phyloP scores from a whole-genome alignment of 2,797 vertebrate species.

The Karalla daura region DNA sequence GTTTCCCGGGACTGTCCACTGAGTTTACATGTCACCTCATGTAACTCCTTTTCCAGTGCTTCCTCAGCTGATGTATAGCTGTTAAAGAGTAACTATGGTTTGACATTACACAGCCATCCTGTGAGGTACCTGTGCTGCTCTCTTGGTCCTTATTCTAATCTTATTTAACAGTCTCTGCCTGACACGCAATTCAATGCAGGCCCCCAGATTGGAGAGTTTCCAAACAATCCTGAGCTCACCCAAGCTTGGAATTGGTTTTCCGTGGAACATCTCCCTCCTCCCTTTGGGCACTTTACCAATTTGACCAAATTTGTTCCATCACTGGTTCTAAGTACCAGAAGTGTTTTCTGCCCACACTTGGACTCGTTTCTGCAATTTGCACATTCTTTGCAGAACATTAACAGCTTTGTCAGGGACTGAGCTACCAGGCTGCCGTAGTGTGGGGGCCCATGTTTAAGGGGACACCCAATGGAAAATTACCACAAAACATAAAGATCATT shows the following conservation, averaged over 20 bases:
- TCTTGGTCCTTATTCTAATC: constrained; percentile 88
- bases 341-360: constrained; percentile 86
- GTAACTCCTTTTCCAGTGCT: constrained; percentile 60
- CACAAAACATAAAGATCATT: constrained; percentile 29
- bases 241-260: constrained; percentile 93
- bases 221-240: constrained; percentile 92
- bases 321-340: constrained; percentile 88
- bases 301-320: constrained; percentile 93
- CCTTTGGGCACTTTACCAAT: constrained; percentile 92
- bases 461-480: constrained; percentile 24
- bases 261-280: constrained; percentile 90
- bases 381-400: constrained; percentile 87
- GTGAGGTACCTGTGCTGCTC: constrained; percentile 79
- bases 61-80: constrained; percentile 65
- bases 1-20: constrained; percentile 66
- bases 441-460: constrained; percentile 38
- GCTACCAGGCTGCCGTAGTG: constrained; percentile 54
- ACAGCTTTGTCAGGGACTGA: constrained; percentile 81
- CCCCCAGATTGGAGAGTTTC: constrained; percentile 89
- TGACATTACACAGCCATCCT: constrained; percentile 73
- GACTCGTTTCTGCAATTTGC: constrained; percentile 86
- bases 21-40: constrained; percentile 70
- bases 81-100: constrained; percentile 69
- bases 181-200: constrained; percentile 85
- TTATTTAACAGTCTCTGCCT: constrained; percentile 91